phyloP scores from a whole-genome alignment of 2,888 invertebrate genomes.

The Muscina levida region DNA sequence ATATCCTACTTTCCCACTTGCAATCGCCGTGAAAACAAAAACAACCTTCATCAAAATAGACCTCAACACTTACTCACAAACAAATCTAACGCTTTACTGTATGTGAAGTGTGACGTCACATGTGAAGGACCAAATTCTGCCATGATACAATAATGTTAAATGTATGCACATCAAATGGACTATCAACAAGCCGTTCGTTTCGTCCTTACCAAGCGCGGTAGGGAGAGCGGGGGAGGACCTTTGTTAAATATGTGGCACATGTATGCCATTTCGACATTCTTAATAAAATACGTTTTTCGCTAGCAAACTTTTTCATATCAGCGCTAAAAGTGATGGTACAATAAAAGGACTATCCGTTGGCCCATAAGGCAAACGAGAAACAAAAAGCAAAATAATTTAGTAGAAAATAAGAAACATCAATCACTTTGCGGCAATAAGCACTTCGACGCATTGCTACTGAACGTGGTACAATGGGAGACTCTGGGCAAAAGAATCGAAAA shows the following conservation, averaged over 20 bases:
- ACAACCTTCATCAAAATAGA: slow-evolving; percentile 25
- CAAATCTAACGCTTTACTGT: background rate
- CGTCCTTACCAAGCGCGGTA: background rate
- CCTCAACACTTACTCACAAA: background rate
- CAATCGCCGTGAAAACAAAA: background rate
- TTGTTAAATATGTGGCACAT: slow-evolving; percentile 11
- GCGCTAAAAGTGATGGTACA: slow-evolving; percentile 40
- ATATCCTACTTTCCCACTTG: background rate
- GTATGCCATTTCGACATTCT: background rate
- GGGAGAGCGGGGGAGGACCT: background rate
- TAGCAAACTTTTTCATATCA: background rate
- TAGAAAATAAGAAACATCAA: slow-evolving; percentile 51
- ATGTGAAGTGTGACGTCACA: background rate
- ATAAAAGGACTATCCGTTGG: slow-evolving; percentile 52
- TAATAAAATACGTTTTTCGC: background rate
- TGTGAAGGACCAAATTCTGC: background rate
- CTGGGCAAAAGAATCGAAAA: too few species aligned
- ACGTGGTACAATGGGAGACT: background rate
- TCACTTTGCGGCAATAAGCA: slow-evolving; percentile 53
- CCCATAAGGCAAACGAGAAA: slow-evolving; percentile 1
- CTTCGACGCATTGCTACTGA: slow-evolving; percentile 13
- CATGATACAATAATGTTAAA: background rate
- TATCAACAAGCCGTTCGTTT: slow-evolving; percentile 12
- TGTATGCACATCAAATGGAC: background rate
- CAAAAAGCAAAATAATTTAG: slow-evolving; percentile 30